Evolutionary conservation across 2,113 vertebrate species (phyloP), one percentile per base, ranked within the genome.

Genomic region (Cyanoramphus novaezelandiae): DNA sequence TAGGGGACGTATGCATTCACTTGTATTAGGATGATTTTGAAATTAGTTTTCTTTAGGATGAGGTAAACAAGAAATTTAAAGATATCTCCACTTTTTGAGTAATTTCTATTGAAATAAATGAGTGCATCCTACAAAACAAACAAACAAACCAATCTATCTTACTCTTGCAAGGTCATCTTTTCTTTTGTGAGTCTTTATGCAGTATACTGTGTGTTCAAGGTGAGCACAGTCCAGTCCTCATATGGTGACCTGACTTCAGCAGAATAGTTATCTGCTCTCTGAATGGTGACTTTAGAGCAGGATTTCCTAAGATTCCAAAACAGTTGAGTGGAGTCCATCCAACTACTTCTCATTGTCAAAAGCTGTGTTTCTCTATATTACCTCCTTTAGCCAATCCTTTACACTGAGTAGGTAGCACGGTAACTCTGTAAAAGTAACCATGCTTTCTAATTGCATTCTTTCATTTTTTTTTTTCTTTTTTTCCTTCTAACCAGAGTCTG

Each of bases 401-500:
- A 31, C 3, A 9, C 24, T 35, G 11, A 8, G 9, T 47, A 74
- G 29, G 7, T 64, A 81, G 35, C 43, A 50, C 24, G 46, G 33
- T 59, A 62, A 65, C 18, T 71, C n/a, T 41, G 19, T 33, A 47
- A 78, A 85, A 68, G 25, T 92, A 92, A 70, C 19, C 5, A 11
- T 10, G 18, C 49, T 82, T 94, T 89, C 93, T 95, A 97, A 97
- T 65, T 19, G 6, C 12, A 10, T 49, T 89, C 83, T 47, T 67
- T 31, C 9, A 21, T 85, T 7, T 55, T 23, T 25, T 49, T 25
- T 24, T 69, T 46, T 28, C 65, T 67, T 70, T 84, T 85, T 93
- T 86, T 82, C 72, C 72, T 96, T 90, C 86, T 95, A 64, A 93
- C 95, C 94, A 99, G 99, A 99, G 99, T 98, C 98, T 99, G 93